Evolutionary conservation across 2,888 invertebrate species (phyloP), one percentile per base, ranked within the genome.

Genomic region (Microchrysa polita): DNA sequence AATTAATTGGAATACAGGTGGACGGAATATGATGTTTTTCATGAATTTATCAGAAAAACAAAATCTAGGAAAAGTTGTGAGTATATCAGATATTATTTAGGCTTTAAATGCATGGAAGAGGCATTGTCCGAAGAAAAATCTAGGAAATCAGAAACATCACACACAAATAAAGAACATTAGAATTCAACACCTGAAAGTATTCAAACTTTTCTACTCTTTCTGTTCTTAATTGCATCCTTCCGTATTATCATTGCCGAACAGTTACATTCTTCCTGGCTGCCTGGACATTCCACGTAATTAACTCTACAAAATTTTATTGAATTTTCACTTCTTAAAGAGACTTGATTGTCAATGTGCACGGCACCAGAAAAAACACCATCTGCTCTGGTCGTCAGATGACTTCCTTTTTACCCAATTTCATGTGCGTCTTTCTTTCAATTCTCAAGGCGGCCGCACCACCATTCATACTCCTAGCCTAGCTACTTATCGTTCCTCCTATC

Each of bases 241-340:
- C 48, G 48, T 10, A n/a, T 12, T n/a, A 4, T 2, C 48, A n/a
- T 4, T 48, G 48, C n/a, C n/a, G 12, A 48, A 48, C 12, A n/a
- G 48, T 48, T 48, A n/a, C 12, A 48, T n/a, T 10, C 16, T 48
- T 55, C 55, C 10, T 20, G n/a, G n/a, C n/a, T n/a, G 16, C 1
- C 55, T 55, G 27, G 20, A 23, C 20, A 1, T 1, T 48, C 48
- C 4, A 10, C 12, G 20, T 65, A 65, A 65, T 65, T 65, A 65
- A 65, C 65, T 22, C 44, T 5, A 18, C 5, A 18, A 65, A 65
- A 48, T 23, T 42, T 42, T 14, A 42, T 63, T 63, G 42, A 65
- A 65, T 48, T 1, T 22, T 48, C 48, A 16, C 10, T 18, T 63
- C 20, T 40, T 48, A 48, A 48, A 48, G 48, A 48, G 48, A n/a